These are phyloP conservation scores for Herpailurus yagouaroundi DNA, from an alignment of 2,113 vertebrate species.

Conservation along the genomic window DNA sequence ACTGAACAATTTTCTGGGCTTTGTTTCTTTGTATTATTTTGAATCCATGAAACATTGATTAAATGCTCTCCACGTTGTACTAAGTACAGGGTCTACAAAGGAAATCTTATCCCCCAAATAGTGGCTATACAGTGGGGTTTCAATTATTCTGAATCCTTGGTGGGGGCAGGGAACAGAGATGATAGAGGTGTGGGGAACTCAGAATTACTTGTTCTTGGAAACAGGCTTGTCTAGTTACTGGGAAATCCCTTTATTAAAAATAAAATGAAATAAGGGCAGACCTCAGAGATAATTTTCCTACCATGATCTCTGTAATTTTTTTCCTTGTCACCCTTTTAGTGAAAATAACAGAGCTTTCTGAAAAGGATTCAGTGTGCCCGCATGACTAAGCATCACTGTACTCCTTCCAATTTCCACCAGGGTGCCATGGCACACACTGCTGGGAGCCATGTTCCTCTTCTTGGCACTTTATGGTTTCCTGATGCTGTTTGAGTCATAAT, in stretches of 20 bases:
- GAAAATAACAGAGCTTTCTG: not conserved
- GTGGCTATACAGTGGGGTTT: not conserved
- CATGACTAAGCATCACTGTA: not conserved
- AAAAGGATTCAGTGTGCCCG: not conserved
- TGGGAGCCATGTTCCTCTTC: not conserved
- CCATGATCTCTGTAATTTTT: not conserved
- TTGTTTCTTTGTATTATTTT: not conserved
- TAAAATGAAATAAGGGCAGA: not conserved
- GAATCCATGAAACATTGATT: not conserved
- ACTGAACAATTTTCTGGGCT: not conserved
- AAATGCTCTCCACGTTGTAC: too few species aligned
- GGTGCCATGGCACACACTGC: not conserved
- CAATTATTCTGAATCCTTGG: not conserved
- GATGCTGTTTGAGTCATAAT: not conserved
- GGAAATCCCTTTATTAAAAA: not conserved
- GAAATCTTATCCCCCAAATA: not conserved
- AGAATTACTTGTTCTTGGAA: not conserved
- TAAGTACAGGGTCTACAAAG: not conserved
- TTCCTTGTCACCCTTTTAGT: not conserved
- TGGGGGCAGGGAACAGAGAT: not conserved
- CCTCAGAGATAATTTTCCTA: not conserved
- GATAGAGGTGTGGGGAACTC: not conserved
- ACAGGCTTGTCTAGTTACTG: not conserved
- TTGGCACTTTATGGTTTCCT: not conserved
- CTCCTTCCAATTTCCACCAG: not conserved